These are phyloP conservation scores for Colostygia pectinataria DNA, from an alignment of 2,888 invertebrate species.

Conservation along the genomic window DNA sequence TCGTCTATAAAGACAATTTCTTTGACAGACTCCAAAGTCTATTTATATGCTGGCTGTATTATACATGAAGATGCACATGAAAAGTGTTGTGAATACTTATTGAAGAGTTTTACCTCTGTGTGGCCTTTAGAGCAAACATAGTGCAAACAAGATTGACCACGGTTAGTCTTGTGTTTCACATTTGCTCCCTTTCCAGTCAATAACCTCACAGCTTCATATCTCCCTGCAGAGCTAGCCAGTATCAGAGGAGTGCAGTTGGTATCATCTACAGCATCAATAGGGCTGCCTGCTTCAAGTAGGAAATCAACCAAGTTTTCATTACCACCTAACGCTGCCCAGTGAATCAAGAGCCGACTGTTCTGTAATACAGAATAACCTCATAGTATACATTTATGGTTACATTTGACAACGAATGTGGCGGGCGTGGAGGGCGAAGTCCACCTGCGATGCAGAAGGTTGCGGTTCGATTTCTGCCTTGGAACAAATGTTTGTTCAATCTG, in stretches of 20 bases:
- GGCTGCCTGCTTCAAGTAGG: conserved; percentile 85
- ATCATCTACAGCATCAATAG: conserved; percentile 89
- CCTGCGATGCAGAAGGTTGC: no score
- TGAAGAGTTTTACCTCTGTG: conserved; percentile 77
- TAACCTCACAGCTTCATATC: conserved; percentile 85
- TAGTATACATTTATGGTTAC: no score
- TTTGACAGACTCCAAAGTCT: no score
- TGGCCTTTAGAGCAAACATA: conserved; percentile 94
- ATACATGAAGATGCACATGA: no score
- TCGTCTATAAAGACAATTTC: no score
- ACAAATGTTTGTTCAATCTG: no score
- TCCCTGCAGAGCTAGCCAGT: conserved; percentile 91
- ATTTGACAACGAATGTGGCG: no score
- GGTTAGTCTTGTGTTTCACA: conserved; percentile 87
- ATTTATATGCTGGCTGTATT: no score
- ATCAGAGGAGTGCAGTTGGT: conserved; percentile 90
- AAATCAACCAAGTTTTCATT: conserved; percentile 88
- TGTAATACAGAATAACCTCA: conserved; percentile 52
- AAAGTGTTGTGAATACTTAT: neutral
- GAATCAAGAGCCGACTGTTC: conserved; percentile 88
- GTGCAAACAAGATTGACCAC: conserved; percentile 91
- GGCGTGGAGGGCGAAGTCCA: no score
- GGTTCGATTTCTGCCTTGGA: no score
- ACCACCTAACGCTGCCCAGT: conserved; percentile 92
- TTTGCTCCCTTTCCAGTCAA: conserved; percentile 87